Conservation (phyloP, 2,888 invertebrate genomes). For the Melanostoma mellinum region DNA sequence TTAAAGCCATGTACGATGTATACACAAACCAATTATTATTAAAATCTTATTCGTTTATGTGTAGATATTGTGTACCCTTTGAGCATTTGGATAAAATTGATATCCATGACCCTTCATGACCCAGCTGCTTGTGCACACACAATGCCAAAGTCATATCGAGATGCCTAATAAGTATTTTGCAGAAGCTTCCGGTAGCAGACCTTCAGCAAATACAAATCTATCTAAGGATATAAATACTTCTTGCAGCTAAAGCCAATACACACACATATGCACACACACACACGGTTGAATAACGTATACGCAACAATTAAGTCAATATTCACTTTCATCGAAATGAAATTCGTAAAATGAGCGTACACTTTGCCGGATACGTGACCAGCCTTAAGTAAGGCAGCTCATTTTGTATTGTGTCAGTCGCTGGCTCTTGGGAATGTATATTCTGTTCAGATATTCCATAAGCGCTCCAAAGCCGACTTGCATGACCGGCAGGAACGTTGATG, state of each 20-base stretch:
- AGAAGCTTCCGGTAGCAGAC: conserved; percentile 57
- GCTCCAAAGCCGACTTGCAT: conserved; percentile 45
- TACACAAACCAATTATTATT: too few species aligned
- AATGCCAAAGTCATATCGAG: background rate
- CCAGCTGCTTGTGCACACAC: conserved; percentile 1
- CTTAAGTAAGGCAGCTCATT: conserved; percentile 69
- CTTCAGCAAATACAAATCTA: conserved; percentile 21
- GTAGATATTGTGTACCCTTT: too few species aligned
- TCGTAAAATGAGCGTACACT: conserved; percentile 70
- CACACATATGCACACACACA: conserved; percentile 5
- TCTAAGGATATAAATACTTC: conserved; percentile 14
- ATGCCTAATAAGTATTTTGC: conserved; percentile 62
- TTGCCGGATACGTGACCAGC: conserved; percentile 70
- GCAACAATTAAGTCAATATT: conserved; percentile 73
- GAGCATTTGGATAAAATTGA: background rate
- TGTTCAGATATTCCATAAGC: conserved; percentile 62
- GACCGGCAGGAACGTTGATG: conserved; percentile 50
- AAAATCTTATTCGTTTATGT: too few species aligned
- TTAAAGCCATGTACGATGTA: too few species aligned
- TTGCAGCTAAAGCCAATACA: conserved; percentile 6
- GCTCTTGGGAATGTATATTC: conserved; percentile 36
- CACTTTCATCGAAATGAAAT: conserved; percentile 73
- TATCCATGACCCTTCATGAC: background rate
- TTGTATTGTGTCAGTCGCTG: conserved; percentile 64
- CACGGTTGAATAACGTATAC: conserved; percentile 35